Percentiles rank a stretch among this genome's conserved stretches.
Evolutionary conservation across 2,797 vertebrate species (phyloP).

Genomic region (Oryzias sinensis): DNA sequence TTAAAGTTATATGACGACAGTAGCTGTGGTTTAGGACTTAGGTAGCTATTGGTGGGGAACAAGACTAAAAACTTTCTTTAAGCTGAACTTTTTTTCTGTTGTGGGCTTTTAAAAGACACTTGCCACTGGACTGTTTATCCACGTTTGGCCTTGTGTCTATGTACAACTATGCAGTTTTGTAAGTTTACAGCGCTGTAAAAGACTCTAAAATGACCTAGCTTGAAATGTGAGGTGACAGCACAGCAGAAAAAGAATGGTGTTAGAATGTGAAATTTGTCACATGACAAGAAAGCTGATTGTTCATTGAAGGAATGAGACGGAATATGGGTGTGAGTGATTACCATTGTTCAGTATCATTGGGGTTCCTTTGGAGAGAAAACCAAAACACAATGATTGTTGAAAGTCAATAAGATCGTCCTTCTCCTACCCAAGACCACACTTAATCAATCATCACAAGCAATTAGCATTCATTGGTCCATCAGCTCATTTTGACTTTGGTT

Average conservation of each 20-base stretch:
- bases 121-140: conserved; percentile 10
- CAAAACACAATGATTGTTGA: conserved; percentile 79
- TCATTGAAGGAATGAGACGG: conserved; percentile 71
- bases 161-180: conserved; percentile 8
- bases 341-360: conserved; percentile 81
- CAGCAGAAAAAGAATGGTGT: conserved; percentile 71
- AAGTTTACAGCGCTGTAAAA: conserved; percentile 13
- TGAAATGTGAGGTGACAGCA: conserved; percentile 65
- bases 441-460: conserved; percentile 66
- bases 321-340: conserved; percentile 77
- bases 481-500: conserved; percentile 41
- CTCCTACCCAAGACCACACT: conserved; percentile 70
- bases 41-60: conserved; percentile 19
- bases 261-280: conserved; percentile 70
- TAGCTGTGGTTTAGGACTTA: conserved; percentile 45
- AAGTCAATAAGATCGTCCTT: conserved; percentile 68
- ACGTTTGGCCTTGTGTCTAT: conserved; percentile 14
- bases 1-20: conserved; percentile 69
- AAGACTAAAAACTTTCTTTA: conserved; percentile 15
- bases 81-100: conserved; percentile 5
- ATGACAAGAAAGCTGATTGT: conserved; percentile 70
- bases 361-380: conserved; percentile 80
- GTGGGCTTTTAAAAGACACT: conserved; percentile 1
- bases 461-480: conserved; percentile 69
- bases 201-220: conserved; percentile 33